phyloP scores from a whole-genome alignment of 2,888 invertebrate genomes.

The Caenorhabditis virilis region DNA sequence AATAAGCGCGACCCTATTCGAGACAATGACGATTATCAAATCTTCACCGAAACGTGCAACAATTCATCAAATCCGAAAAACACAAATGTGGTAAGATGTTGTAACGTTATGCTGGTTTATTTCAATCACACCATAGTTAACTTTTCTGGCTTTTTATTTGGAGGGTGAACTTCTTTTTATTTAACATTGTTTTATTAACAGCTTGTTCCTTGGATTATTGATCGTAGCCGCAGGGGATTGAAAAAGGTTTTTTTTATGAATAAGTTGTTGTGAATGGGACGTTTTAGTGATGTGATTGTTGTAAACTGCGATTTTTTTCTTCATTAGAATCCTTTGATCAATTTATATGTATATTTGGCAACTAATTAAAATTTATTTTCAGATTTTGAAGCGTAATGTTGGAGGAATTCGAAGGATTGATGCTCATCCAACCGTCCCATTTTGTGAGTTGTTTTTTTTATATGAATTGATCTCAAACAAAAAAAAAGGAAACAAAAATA shows the following conservation, averaged over 20 bases:
- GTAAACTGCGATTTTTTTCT: constrained; percentile 4
- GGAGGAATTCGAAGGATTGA: constrained; percentile 93
- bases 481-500: not conserved
- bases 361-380: constrained; percentile 64
- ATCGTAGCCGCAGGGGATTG: constrained; percentile 93
- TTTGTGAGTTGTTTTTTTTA: constrained; percentile 79
- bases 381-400: constrained; percentile 91
- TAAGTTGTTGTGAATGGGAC: no score
- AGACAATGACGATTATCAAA: constrained; percentile 68
- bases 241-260: no score
- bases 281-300: constrained; percentile 10
- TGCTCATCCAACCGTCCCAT: constrained; percentile 90
- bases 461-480: not conserved
- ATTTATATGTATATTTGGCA: not conserved
- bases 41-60: constrained; percentile 42
- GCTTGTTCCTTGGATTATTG: constrained; percentile 85
- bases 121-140: no score
- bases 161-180: no score
- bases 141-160: constrained; percentile 10
- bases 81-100: constrained; percentile 47
- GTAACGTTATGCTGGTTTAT: not conserved
- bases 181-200: constrained; percentile 1
- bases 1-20: constrained; percentile 43
- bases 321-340: constrained; percentile 1
- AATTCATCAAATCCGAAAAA: constrained; percentile 10